Evolutionary conservation across 2,888 invertebrate species (phyloP).

Genomic region (Cryptocephalus primarius): DNA sequence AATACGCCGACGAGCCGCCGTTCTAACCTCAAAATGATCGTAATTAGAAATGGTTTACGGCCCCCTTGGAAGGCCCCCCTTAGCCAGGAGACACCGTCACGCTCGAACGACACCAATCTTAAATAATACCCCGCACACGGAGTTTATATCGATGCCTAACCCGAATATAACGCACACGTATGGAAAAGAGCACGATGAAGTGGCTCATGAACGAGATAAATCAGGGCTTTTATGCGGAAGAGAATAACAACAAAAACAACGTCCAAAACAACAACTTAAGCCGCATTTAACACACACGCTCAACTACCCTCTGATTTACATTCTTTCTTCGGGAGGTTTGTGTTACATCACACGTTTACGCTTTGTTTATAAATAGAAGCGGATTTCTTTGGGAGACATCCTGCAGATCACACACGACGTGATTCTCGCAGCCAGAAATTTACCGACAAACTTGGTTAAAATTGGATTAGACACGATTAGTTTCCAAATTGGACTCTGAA

Average conservation of each 20-base stretch:
- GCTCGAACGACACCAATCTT: slow-evolving; percentile 8
- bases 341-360: slow-evolving; percentile 10
- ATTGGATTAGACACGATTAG: too few species aligned
- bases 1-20: too few species aligned
- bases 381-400: too few species aligned
- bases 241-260: slow-evolving; percentile 7
- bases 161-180: slow-evolving; percentile 11
- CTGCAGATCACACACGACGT: too few species aligned
- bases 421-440: too few species aligned
- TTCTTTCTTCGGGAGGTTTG: slow-evolving; percentile 11
- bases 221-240: slow-evolving; percentile 22
- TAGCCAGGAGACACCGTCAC: slow-evolving; percentile 6
- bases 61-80: too few species aligned
- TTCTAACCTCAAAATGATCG: too few species aligned
- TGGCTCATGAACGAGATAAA: slow-evolving; percentile 13
- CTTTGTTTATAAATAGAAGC: too few species aligned
- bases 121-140: slow-evolving; percentile 7
- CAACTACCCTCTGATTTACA: slow-evolving; percentile 23
- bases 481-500: too few species aligned
- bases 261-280: too few species aligned
- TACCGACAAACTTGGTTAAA: too few species aligned
- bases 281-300: neutral
- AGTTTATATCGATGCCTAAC: slow-evolving; percentile 9
- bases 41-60: too few species aligned
- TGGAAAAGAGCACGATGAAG: slow-evolving; percentile 9